Conservation (phyloP, 2,113 vertebrate species). For the Elachura formosa region DNA sequence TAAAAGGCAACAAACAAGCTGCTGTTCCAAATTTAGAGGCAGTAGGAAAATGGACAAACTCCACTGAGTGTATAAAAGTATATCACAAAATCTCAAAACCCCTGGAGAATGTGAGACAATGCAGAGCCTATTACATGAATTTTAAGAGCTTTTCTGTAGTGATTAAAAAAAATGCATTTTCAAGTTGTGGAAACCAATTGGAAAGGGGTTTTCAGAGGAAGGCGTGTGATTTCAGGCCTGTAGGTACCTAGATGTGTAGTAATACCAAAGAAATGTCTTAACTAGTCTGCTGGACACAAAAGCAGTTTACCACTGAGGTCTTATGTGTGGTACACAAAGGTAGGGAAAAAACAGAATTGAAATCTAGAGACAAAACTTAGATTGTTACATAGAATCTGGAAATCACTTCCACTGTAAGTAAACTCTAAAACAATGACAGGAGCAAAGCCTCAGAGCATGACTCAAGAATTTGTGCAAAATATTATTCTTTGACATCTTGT, state of each 20-base stretch:
- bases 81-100: neutral
- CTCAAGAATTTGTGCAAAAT: neutral
- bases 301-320: neutral
- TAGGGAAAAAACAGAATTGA: neutral
- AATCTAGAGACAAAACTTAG: neutral
- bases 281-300: neutral
- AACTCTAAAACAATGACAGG: neutral
- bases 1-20: neutral
- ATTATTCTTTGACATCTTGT: neutral
- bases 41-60: neutral
- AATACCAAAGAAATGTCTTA: neutral
- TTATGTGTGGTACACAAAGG: fast-evolving
- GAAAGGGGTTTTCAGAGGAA: neutral
- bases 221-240: neutral
- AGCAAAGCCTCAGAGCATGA: neutral
- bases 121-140: neutral
- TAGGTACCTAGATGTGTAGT: neutral
- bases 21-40: neutral
- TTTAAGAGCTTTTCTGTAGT: neutral
- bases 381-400: neutral
- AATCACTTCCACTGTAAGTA: neutral
- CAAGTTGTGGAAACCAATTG: neutral
- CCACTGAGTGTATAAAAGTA: neutral
- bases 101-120: neutral
- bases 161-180: neutral